phyloP scores from a whole-genome alignment of 2,797 vertebrate species.

The Acanthurus tractus region DNA sequence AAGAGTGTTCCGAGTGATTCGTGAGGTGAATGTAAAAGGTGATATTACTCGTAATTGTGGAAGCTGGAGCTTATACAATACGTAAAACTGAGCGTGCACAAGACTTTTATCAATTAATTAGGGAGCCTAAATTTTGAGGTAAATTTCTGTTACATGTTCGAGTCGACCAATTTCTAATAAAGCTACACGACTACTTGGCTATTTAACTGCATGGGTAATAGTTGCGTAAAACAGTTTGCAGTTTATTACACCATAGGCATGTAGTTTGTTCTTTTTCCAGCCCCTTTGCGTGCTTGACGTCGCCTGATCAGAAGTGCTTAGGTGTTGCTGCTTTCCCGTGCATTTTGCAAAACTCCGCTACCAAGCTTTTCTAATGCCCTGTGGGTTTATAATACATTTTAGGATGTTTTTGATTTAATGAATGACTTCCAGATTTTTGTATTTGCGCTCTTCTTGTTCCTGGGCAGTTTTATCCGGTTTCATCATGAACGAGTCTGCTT shows the following conservation, averaged over 20 bases:
- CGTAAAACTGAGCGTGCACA: neutral
- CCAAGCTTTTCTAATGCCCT: neutral
- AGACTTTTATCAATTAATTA: too few species aligned
- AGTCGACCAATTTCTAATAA: neutral
- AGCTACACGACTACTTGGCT: neutral
- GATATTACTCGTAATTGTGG: neutral
- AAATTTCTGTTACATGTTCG: neutral
- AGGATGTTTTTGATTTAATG: neutral
- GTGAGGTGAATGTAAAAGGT: neutral
- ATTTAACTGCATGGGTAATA: neutral
- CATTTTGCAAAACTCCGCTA: neutral
- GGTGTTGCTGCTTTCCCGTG: conserved; percentile 46
- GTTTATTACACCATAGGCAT: neutral
- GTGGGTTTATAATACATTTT: too few species aligned
- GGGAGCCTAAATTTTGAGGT: too few species aligned
- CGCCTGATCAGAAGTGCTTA: neutral
- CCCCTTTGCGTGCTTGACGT: conserved; percentile 19
- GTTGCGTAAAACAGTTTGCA: conserved; percentile 2
- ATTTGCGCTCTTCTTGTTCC: neutral
- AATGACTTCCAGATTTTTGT: neutral
- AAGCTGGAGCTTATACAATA: neutral
- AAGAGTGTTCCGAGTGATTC: neutral
- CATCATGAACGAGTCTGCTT: neutral
- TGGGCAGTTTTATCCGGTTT: neutral
- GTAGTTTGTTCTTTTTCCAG: neutral